These are phyloP conservation scores for Carassius carassius DNA, from an alignment of 2,113 vertebrate genomes.

Conservation along the genomic window DNA sequence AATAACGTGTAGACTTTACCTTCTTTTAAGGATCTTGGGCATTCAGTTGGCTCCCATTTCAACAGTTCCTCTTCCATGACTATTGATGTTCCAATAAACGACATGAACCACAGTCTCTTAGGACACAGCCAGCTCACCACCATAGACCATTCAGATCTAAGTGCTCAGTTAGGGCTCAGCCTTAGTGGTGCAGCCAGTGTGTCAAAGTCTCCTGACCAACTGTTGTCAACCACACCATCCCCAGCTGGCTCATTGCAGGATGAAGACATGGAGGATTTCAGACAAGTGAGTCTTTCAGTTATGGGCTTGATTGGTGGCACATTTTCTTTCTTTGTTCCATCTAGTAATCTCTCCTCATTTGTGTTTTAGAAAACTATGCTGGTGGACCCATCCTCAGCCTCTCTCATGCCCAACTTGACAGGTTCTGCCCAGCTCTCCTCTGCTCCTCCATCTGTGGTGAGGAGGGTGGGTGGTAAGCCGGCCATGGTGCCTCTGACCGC, in stretches of 20 bases:
- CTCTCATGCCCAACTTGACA: constrained; percentile 60
- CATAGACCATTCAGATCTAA: constrained; percentile 91
- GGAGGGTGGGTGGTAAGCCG: constrained; percentile 42
- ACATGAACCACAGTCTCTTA: constrained; percentile 82
- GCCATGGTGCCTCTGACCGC: constrained; percentile 65
- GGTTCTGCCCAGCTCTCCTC: not conserved
- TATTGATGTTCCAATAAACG: constrained; percentile 85
- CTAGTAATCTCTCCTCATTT: not conserved
- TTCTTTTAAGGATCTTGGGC: constrained; percentile 80
- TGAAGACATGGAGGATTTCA: constrained; percentile 87
- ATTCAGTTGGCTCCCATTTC: constrained; percentile 87
- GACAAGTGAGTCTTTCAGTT: constrained; percentile 70
- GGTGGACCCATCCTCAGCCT: constrained; percentile 72
- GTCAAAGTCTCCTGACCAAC: constrained; percentile 82
- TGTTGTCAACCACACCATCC: constrained; percentile 82
- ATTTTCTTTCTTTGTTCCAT: not conserved
- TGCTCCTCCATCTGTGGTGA: constrained; percentile 1
- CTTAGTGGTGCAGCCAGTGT: constrained; percentile 77
- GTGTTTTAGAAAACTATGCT: constrained; percentile 69
- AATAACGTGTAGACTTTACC: not conserved
- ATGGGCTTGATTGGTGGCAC: not conserved
- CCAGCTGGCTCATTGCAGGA: constrained; percentile 87
- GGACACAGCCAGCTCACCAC: constrained; percentile 86
- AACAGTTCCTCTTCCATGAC: constrained; percentile 86
- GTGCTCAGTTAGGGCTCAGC: constrained; percentile 86